A percentile compares a stretch with the other conserved stretches of the same genome.
Conservation (phyloP, 1,140 invertebrate genomes). For the Planococcus citri region DNA sequence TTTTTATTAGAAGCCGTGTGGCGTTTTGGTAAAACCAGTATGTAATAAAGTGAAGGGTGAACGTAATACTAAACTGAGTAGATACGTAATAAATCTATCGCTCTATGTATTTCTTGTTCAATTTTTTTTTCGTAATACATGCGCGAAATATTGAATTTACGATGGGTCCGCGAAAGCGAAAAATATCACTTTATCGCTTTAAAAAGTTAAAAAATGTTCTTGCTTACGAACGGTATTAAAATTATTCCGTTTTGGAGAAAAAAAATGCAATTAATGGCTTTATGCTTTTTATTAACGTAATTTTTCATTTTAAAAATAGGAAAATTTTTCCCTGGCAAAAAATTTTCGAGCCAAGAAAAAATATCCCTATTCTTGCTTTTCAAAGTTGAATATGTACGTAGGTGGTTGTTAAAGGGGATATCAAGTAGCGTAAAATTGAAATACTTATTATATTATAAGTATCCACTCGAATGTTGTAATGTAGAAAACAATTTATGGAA, state of each 20-base stretch:
- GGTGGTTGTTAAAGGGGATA: too few species aligned
- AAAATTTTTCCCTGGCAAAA: too few species aligned
- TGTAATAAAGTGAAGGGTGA: not conserved
- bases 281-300: not conserved
- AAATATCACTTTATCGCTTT: not conserved
- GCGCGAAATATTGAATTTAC: not conserved
- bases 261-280: not conserved
- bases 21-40: not conserved
- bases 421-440: too few species aligned
- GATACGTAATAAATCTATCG: conserved; percentile 2
- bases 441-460: too few species aligned
- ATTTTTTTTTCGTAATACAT: not conserved
- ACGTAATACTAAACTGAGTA: not conserved
- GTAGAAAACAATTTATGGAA: too few species aligned
- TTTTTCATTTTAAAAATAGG: not conserved
- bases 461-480: too few species aligned
- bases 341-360: too few species aligned
- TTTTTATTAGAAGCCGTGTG: conserved; percentile 3
- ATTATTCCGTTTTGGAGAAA: not conserved
- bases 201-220: not conserved
- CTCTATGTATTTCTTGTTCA: not conserved
- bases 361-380: too few species aligned
- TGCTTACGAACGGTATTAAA: too few species aligned
- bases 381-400: too few species aligned
- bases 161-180: not conserved